Percentiles rank a stretch among this genome's conserved stretches.
These are phyloP conservation scores for Cherax destructor DNA, from an alignment of 1,140 invertebrate species.

Conservation along the genomic window DNA sequence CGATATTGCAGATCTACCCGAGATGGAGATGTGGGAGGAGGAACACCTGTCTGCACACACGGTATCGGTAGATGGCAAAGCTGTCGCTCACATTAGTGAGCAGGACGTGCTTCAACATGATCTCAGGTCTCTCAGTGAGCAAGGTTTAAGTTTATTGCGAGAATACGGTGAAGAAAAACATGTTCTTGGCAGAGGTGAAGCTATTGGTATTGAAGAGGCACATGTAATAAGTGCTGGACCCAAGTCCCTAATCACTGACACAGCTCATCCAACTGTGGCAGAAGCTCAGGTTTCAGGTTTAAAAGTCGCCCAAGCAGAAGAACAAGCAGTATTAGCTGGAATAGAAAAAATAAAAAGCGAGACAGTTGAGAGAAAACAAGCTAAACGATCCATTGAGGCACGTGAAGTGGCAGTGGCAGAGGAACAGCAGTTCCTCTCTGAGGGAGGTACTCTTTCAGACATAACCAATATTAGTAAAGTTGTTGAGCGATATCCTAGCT, in stretches of 20 bases:
- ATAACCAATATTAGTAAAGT: constrained; percentile 23
- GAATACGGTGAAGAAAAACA: constrained; percentile 41
- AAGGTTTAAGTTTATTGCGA: constrained; percentile 61
- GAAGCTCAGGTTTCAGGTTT: constrained; percentile 16
- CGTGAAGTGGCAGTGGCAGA: constrained; percentile 39
- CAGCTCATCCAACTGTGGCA: constrained; percentile 7
- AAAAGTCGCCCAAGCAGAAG: constrained; percentile 46
- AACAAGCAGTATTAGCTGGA: constrained; percentile 49
- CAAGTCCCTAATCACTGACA: constrained; percentile 30
- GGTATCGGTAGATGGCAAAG: constrained; percentile 49
- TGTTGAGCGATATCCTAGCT: constrained; percentile 32
- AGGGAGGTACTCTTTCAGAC: constrained; percentile 30
- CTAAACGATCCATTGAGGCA: constrained; percentile 58
- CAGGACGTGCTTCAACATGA: constrained; percentile 62
- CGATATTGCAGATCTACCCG: constrained; percentile 70
- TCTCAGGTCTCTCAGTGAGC: constrained; percentile 66
- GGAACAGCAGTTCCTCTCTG: constrained; percentile 30
- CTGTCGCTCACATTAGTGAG: constrained; percentile 61
- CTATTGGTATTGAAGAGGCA: constrained; percentile 17
- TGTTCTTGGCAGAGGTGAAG: constrained; percentile 18
- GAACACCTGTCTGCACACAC: constrained; percentile 58
- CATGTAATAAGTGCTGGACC: constrained; percentile 37
- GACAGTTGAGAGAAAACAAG: constrained; percentile 35
- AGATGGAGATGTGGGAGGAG: constrained; percentile 65
- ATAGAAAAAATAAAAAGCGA: background rate